Percentiles rank a stretch among this genome's conserved stretches.
These are phyloP conservation scores for Erethizon dorsatum DNA, from an alignment of 2,797 vertebrate species.

Conservation along the genomic window DNA sequence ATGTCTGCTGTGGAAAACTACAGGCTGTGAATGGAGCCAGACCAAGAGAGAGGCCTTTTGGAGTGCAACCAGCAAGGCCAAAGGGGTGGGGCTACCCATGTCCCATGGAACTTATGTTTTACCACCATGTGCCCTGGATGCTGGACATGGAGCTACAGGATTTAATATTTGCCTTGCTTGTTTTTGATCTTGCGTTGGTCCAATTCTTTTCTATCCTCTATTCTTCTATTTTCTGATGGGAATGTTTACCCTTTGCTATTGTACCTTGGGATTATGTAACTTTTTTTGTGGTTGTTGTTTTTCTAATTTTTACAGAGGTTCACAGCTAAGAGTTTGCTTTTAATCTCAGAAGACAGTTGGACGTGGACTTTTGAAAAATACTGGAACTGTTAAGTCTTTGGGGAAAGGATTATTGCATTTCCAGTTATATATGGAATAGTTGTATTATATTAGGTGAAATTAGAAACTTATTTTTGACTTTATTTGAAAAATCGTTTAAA, in stretches of 20 bases:
- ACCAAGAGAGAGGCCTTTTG: not conserved
- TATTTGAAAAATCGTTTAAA: not conserved
- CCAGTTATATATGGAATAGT: not conserved
- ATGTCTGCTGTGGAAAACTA: not conserved
- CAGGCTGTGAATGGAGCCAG: not conserved
- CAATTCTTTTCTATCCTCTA: not conserved
- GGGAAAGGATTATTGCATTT: not conserved
- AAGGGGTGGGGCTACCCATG: not conserved
- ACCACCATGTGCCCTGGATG: not conserved
- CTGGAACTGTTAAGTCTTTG: not conserved
- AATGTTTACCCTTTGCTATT: not conserved
- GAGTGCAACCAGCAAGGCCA: not conserved
- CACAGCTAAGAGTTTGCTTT: not conserved
- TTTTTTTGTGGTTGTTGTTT: not conserved
- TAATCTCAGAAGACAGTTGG: not conserved
- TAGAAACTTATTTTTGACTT: not conserved
- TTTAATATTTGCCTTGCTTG: not conserved
- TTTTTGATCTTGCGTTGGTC: not conserved
- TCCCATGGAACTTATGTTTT: not conserved
- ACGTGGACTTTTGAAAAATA: not conserved
- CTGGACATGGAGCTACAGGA: not conserved
- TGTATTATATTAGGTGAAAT: not conserved
- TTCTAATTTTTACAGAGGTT: not conserved
- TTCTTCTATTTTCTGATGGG: not conserved
- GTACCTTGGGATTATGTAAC: not conserved